phyloP scores from a whole-genome alignment of 2,113 vertebrate species.

The Nothobranchius furzeri region DNA sequence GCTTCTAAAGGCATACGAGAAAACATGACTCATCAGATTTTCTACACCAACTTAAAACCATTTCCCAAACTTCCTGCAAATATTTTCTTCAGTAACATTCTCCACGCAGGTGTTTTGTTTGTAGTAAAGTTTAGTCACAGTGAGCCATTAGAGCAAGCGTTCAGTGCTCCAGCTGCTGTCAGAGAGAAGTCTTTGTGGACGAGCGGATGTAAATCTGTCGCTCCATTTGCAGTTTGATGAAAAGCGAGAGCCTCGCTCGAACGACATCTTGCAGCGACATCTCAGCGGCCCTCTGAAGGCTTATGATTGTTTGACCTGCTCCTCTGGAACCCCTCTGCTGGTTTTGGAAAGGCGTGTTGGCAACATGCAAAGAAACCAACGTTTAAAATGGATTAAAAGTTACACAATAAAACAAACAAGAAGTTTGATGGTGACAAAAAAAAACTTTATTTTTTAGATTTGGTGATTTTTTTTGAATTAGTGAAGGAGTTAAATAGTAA shows the following conservation, averaged over 20 bases:
- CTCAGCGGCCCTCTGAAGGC: conserved; percentile 16
- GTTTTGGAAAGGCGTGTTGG: conserved; percentile 7
- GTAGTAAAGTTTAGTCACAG: neutral
- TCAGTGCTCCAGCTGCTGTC: neutral
- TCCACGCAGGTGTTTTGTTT: neutral
- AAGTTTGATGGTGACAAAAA: neutral
- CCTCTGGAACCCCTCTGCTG: neutral
- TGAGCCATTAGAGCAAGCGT: neutral
- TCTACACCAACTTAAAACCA: too few relatives aligned
- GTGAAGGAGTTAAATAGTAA: too few relatives aligned
- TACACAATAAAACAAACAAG: neutral
- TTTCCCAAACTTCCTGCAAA: too few relatives aligned
- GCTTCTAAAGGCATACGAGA: too few relatives aligned
- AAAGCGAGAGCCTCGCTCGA: conserved; percentile 4
- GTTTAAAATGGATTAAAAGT: neutral
- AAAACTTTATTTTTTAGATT: too few relatives aligned
- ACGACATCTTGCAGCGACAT: conserved; percentile 9
- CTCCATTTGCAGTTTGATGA: conserved; percentile 8
- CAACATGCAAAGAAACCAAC: neutral
- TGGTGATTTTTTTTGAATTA: neutral
- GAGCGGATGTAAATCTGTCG: conserved; percentile 6
- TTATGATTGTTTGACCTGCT: conserved; percentile 44
- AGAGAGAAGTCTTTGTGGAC: neutral
- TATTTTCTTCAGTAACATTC: neutral
- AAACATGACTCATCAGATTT: too few relatives aligned